Conservation (phyloP, 2,888 invertebrate genomes). For the Epinotia ramella region DNA sequence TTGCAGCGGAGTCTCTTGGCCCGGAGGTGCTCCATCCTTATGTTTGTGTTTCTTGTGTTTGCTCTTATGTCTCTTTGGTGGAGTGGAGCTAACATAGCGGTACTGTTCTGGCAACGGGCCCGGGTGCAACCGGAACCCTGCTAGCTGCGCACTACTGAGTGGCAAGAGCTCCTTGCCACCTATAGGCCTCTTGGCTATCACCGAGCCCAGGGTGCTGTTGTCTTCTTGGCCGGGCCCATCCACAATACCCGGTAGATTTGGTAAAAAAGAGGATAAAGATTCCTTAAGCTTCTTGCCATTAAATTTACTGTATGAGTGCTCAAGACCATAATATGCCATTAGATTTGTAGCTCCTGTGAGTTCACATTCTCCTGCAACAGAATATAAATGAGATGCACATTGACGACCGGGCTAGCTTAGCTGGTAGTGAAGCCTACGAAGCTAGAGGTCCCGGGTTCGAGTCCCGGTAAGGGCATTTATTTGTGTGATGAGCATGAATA, state of each 20-base stretch:
- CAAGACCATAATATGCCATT: constrained; percentile 98
- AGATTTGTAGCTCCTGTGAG: constrained; percentile 98
- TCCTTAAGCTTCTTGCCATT: constrained; percentile 98
- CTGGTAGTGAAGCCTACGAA: no score
- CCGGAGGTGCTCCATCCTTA: constrained; percentile 92
- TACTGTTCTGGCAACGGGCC: constrained; percentile 99
- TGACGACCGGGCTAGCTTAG: no score
- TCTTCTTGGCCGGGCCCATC: constrained; percentile 95
- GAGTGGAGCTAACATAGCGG: constrained; percentile 95
- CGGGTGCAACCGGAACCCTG: constrained; percentile 97
- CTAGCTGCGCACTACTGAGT: constrained; percentile 93
- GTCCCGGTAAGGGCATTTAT: no score
- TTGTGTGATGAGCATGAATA: no score
- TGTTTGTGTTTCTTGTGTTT: constrained; percentile 98
- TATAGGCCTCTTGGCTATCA: constrained; percentile 98
- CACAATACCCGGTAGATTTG: constrained; percentile 97
- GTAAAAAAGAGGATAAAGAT: constrained; percentile 97
- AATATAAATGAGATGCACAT: constrained; percentile 42
- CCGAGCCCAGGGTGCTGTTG: constrained; percentile 95
- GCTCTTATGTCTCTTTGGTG: constrained; percentile 97
- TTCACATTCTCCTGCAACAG: constrained; percentile 92
- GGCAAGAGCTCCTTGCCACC: constrained; percentile 94
- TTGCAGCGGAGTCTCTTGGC: constrained; percentile 90
- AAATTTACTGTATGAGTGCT: constrained; percentile 99
- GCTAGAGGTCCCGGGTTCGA: no score